Percentiles rank a stretch among this genome's conserved stretches.
phyloP scores from a whole-genome alignment of 2,113 vertebrate genomes.

The Marmota flaviventris region DNA sequence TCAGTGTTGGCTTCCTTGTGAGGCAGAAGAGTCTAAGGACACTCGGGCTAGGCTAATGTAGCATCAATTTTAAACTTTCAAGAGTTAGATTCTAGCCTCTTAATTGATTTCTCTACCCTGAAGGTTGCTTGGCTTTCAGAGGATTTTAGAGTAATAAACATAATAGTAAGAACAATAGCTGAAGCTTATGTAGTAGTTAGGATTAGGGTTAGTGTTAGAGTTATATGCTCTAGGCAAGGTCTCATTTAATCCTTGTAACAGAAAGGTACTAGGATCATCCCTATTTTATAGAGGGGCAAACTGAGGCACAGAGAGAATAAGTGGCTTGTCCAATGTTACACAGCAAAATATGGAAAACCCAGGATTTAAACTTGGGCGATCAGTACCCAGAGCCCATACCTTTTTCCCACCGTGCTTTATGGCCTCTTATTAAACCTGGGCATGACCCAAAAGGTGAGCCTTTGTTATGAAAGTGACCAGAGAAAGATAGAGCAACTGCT shows the following conservation, averaged over 20 bases:
- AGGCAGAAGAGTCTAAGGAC: not conserved
- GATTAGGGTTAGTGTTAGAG: no score
- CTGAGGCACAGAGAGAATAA: not conserved
- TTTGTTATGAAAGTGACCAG: not conserved
- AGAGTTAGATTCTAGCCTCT: conserved; percentile 9
- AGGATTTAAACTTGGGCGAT: not conserved
- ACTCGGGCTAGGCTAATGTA: not conserved
- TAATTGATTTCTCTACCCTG: not conserved
- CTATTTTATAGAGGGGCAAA: not conserved
- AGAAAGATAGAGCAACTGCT: not conserved
- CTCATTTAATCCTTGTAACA: not conserved
- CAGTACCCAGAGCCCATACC: not conserved
- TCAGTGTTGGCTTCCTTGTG: not conserved
- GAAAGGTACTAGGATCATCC: not conserved
- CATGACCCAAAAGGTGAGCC: not conserved
- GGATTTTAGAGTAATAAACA: not conserved
- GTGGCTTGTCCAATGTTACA: not conserved
- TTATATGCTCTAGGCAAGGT: not conserved
- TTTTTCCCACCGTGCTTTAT: not conserved
- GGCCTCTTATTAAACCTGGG: not conserved
- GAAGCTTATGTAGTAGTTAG: not conserved
- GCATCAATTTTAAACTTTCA: not conserved
- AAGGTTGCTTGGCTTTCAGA: not conserved
- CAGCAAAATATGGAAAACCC: not conserved
- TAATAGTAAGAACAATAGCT: not conserved